phyloP scores from a whole-genome alignment of 2,113 vertebrate species.

The Aix galericulata region DNA sequence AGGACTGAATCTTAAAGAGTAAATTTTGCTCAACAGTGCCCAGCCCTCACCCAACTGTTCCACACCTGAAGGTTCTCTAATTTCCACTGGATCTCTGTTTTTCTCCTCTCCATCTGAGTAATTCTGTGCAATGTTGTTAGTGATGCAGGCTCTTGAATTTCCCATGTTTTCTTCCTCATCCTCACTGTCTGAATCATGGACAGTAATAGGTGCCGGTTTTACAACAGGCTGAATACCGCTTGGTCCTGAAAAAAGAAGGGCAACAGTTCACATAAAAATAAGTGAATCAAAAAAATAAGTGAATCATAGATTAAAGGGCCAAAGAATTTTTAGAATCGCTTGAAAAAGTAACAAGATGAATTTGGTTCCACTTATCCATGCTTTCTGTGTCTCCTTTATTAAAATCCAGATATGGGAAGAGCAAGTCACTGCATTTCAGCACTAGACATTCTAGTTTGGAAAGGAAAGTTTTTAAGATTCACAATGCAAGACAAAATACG shows the following conservation, averaged over 20 bases:
- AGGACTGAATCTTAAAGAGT: not conserved
- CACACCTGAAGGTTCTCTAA: constrained; percentile 70
- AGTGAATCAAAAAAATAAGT: not conserved
- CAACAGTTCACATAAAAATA: not conserved
- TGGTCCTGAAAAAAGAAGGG: constrained; percentile 81
- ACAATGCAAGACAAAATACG: not conserved
- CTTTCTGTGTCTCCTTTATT: not conserved
- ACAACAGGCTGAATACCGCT: constrained; percentile 88
- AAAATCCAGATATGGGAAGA: not conserved
- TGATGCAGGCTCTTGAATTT: constrained; percentile 72
- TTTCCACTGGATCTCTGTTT: constrained; percentile 73
- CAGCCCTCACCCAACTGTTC: not conserved
- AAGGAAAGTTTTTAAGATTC: not conserved
- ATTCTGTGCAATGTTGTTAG: constrained; percentile 74
- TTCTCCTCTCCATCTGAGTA: constrained; percentile 82
- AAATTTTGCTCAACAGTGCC: not conserved
- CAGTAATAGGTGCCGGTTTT: constrained; percentile 84
- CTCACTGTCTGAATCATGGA: constrained; percentile 96
- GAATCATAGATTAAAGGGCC: not conserved
- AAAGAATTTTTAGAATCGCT: not conserved
- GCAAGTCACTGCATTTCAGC: not conserved
- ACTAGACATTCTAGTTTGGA: not conserved
- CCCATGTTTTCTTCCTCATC: constrained; percentile 87
- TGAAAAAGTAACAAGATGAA: not conserved
- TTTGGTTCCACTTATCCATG: not conserved